Percentiles rank a stretch among this genome's conserved stretches.
Conservation (phyloP, 2,797 vertebrate genomes). For the Karalla daura region DNA sequence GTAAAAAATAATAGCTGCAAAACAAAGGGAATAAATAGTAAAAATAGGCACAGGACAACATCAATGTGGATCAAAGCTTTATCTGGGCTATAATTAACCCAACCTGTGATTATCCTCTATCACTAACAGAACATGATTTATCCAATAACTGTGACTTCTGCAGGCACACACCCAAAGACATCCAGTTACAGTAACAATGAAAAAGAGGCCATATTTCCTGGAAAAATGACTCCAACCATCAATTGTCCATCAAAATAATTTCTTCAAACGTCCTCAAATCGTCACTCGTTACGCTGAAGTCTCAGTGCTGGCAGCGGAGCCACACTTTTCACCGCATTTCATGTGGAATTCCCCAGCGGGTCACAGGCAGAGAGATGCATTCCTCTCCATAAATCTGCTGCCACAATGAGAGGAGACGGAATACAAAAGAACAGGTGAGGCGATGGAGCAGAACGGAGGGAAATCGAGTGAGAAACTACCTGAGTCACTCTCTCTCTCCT, state of each 20-base stretch:
- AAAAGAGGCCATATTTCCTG: too few species aligned
- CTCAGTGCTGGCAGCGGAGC: neutral
- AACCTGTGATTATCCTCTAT: too few species aligned
- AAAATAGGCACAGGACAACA: too few species aligned
- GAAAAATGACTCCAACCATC: neutral
- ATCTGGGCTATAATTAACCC: too few species aligned
- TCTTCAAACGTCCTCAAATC: neutral
- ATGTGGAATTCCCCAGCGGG: slow-evolving; percentile 28
- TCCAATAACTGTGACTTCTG: slow-evolving; percentile 2
- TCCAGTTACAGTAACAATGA: neutral
- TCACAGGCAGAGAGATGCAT: slow-evolving; percentile 26
- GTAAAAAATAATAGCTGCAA: too few species aligned
- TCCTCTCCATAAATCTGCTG: slow-evolving; percentile 48
- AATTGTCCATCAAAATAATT: neutral
- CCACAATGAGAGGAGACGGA: slow-evolving; percentile 24
- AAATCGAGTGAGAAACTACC: slow-evolving; percentile 50
- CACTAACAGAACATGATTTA: too few species aligned
- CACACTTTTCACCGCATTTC: slow-evolving; percentile 12
- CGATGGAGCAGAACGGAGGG: slow-evolving; percentile 42
- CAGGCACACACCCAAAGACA: neutral
- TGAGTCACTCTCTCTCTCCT: slow-evolving; percentile 40
- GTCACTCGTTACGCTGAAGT: neutral
- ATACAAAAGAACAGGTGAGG: slow-evolving; percentile 31
- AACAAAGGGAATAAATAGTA: too few species aligned
- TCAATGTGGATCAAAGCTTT: too few species aligned